Base-by-base conservation (phyloP, 2,797 vertebrate species). In the Distichodus sexfasciatus region DNA sequence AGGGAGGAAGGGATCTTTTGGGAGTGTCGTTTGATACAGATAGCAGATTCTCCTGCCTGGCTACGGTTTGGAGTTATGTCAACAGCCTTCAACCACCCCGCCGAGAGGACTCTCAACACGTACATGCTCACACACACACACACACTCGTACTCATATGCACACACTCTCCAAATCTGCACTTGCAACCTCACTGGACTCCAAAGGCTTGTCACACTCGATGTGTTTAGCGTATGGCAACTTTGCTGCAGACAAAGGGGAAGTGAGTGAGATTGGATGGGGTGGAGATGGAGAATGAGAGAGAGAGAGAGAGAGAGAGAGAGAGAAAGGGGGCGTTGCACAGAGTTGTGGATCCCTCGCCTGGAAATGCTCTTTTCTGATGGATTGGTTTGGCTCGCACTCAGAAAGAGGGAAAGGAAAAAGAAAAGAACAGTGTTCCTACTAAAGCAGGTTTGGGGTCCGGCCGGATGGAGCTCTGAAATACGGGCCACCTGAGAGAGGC, bases 1-100 rank as follows among this genome's bases (percentile, higher is more conserved):
- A 21, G 23, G 41, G 67, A 62, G 53, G 43, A 65, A 66, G 33
- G 28, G 41, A 57, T 55, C 62, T 47, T 67, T 47, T 36, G 74
- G 72, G 78, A 82, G 67, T 26, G 24, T 33, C 12, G 46, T 35
- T 72, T 82, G 76, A 81, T 83, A 72, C 71, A 74, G 76, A 78
- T 72, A 79, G 76, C 83, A 83, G 79, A 82, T 76, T 71, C 75
- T 81, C 71, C 82, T 85, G 79, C 79, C 82, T 66, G 69, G 74
- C 66, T 55, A 62, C 43, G 76, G 73, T 66, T 85, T 75, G 78
- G 62, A 43, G 69, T 75, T 82, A 71, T 81, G 78, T 83, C 82
- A 82, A 79, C 78, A 77, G 71, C 43, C 61, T 63, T 47, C 48
- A 65, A 74, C 59, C 64, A 75, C 10, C 50, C 58, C 60, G 61